Base-by-base conservation (phyloP, 2,797 vertebrate genomes). In the Buceros bicornis region DNA sequence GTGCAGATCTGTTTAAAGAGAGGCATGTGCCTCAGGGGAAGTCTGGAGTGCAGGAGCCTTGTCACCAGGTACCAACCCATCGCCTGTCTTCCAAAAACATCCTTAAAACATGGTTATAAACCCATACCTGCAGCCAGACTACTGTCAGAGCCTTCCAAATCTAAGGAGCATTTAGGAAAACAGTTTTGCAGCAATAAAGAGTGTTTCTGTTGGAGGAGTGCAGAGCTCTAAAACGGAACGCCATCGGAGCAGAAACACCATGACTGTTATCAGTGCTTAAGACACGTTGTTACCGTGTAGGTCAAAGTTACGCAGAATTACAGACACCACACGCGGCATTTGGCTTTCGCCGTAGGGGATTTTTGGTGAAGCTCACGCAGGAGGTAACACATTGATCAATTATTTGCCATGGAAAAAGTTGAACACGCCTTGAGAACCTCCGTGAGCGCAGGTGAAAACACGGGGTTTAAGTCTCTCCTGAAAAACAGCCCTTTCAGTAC, bases 1-100 rank as follows among this genome's bases (percentile, higher is more conserved):
- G 98, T 90, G 84, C 98, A 99, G 87, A 99, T 98, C 99, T 99
- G 97, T 58, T 40, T 50, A 24, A 24, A 96, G 84, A 96, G 6
- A 97, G 87, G 11, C 51, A 89, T 13, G 33, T 2, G 26, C 81
- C 66, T 84, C 26, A 95, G 43, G 28, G n/a, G 47, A 64, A 48
- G 20, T 18, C 40, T 73, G 64, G 33, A 78, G 37, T 12, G 16
- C 61, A 91, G 33, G n/a, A 77, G 47, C 25, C 19, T 10, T 48
- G 64, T 5, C 71, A 85, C 8, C 29, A 50, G 29, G 40, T 16
- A 67, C 29, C 29, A 73, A 50, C 40, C 58, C 25, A 69, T 6
- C 19, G 26, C 22, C 50, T 69, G 20, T 26, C 66, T 89, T 80
- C 73, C 60, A 87, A 81, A 96, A 81, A 26, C 29, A 86, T 14